These are phyloP conservation scores for Zaprionus obscuricornis DNA, from an alignment of 2,888 invertebrate species.

Conservation along the genomic window DNA sequence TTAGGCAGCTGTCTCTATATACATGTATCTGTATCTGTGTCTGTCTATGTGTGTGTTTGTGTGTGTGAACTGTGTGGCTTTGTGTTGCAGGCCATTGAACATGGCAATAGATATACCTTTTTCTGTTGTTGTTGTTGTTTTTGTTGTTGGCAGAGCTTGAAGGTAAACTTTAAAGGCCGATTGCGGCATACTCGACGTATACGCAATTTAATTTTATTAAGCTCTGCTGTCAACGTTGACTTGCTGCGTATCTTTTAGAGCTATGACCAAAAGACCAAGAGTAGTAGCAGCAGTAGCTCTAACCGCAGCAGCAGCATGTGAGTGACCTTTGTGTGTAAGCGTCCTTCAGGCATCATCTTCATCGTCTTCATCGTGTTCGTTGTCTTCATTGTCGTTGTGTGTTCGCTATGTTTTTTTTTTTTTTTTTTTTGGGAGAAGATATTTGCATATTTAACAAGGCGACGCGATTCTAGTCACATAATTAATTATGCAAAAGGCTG, in stretches of 20 bases:
- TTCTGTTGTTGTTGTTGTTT: background rate
- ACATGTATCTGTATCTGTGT: conserved; percentile 18
- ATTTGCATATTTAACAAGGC: conserved; percentile 78
- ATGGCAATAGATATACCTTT: conserved; percentile 51
- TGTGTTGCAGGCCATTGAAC: conserved; percentile 62
- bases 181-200: conserved; percentile 34
- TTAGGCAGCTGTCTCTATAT: conserved; percentile 11
- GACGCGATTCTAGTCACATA: conserved; percentile 67
- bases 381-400: conserved; percentile 24
- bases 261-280: conserved; percentile 1
- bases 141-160: conserved; percentile 20
- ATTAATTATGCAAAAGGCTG: conserved; percentile 75
- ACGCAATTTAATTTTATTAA: conserved; percentile 49
- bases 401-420: background rate
- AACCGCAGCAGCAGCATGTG: conserved; percentile 38
- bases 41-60: too few species aligned
- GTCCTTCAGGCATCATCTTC: conserved; percentile 39
- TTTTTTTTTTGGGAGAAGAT: conserved; percentile 9
- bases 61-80: conserved; percentile 11
- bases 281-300: background rate
- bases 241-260: conserved; percentile 6
- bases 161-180: conserved; percentile 39
- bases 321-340: conserved; percentile 54
- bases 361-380: conserved; percentile 9
- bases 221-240: conserved; percentile 17